These are phyloP conservation scores for Mayetiola destructor DNA, from an alignment of 2,888 invertebrate genomes.

Conservation along the genomic window DNA sequence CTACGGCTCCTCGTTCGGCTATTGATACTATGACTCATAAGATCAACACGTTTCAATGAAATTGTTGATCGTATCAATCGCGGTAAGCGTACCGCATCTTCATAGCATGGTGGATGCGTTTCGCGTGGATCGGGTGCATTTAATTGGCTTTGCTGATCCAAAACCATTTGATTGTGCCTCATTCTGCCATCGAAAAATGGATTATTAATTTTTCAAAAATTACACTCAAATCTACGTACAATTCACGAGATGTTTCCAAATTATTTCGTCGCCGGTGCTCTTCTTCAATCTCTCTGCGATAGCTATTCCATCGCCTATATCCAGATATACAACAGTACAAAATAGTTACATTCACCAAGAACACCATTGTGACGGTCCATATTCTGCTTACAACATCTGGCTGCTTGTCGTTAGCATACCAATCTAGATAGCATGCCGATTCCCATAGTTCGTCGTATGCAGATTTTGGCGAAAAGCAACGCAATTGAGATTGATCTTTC, in stretches of 20 bases:
- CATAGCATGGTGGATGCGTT: conserved; percentile 58
- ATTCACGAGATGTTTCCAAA: conserved; percentile 30
- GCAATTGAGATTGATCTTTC: conserved; percentile 34
- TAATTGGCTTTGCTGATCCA: conserved; percentile 39
- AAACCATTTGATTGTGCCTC: conserved; percentile 39
- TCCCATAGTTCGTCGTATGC: conserved; percentile 53
- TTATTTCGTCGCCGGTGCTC: conserved; percentile 38
- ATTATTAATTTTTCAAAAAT: neutral
- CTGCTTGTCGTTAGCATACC: conserved; percentile 33
- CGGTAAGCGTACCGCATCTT: conserved; percentile 62
- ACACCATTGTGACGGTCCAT: conserved; percentile 44
- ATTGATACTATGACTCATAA: neutral
- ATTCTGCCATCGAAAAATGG: conserved; percentile 22
- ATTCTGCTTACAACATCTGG: conserved; percentile 37
- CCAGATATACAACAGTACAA: conserved; percentile 23
- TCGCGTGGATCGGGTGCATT: conserved; percentile 57
- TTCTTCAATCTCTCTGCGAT: conserved; percentile 33
- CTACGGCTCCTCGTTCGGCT: neutral
- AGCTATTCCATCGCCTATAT: conserved; percentile 38
- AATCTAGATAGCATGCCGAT: conserved; percentile 46
- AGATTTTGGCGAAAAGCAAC: conserved; percentile 50
- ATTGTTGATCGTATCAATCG: conserved; percentile 47
- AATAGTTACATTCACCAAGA: conserved; percentile 30
- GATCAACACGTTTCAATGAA: conserved; percentile 29
- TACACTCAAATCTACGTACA: conserved; percentile 24